Conservation (phyloP, 2,888 invertebrate genomes). For the Hololepta plana region DNA sequence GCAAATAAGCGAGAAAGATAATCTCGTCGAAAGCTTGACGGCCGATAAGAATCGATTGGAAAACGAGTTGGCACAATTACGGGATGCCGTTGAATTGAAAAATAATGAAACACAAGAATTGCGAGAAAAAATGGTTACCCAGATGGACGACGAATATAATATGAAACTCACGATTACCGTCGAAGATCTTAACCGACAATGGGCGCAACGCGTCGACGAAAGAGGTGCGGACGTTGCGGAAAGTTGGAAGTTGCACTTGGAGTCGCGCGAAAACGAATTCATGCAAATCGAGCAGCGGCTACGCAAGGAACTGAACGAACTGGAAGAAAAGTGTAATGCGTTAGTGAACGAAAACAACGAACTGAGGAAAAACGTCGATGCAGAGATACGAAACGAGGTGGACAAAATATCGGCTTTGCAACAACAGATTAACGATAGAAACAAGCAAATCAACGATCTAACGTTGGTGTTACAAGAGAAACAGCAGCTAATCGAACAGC, state of each 20-base stretch:
- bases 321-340: slow-evolving; percentile 26
- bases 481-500: slow-evolving; percentile 15
- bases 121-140: too few relatives aligned
- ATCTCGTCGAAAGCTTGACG: slow-evolving; percentile 15
- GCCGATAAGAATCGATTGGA: slow-evolving; percentile 13
- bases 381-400: slow-evolving; percentile 24
- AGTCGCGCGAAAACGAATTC: slow-evolving; percentile 44
- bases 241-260: slow-evolving; percentile 49
- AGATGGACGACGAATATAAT: slow-evolving; percentile 24
- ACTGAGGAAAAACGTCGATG: slow-evolving; percentile 24
- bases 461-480: slow-evolving; percentile 16
- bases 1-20: slow-evolving; percentile 14
- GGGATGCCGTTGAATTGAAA: slow-evolving; percentile 7
- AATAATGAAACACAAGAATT: slow-evolving; percentile 14
- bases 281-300: slow-evolving; percentile 32
- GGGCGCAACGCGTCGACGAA: slow-evolving; percentile 41
- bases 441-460: slow-evolving; percentile 19
- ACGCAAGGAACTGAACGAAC: slow-evolving; percentile 30
- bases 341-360: slow-evolving; percentile 25
- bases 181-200: slow-evolving; percentile 21
- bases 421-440: slow-evolving; percentile 20
- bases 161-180: slow-evolving; percentile 15
- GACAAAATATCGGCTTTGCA: slow-evolving; percentile 22
- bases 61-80: slow-evolving; percentile 8
- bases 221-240: slow-evolving; percentile 49